Percentiles rank a stretch among this genome's conserved stretches.
Evolutionary conservation across 2,888 invertebrate species (phyloP).

Genomic region (Arrhopalites spinosus): DNA sequence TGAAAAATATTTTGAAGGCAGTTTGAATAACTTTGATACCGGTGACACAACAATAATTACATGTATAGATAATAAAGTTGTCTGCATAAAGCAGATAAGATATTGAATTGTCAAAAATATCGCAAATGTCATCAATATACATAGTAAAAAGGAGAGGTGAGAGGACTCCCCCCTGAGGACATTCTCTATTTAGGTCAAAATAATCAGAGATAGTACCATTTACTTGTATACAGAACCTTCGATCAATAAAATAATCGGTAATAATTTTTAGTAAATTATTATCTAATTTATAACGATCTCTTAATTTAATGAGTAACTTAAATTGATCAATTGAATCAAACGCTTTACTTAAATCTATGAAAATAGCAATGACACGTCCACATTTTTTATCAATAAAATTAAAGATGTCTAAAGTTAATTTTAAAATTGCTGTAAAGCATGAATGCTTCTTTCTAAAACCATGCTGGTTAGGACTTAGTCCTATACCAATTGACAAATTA

Average conservation of each 20-base stretch:
- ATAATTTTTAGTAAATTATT: slow-evolving; percentile 23
- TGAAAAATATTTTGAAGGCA: no score
- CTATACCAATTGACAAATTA: not conserved
- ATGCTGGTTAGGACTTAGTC: not conserved
- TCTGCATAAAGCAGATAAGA: slow-evolving; percentile 37
- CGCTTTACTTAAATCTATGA: slow-evolving; percentile 52
- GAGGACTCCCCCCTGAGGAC: slow-evolving; percentile 37
- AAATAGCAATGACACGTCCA: slow-evolving; percentile 3
- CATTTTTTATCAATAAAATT: not conserved
- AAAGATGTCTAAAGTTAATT: not conserved
- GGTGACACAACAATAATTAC: not conserved
- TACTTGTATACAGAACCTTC: slow-evolving; percentile 15
- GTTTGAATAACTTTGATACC: no score
- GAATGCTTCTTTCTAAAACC: not conserved
- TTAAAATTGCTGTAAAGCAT: slow-evolving; percentile 2
- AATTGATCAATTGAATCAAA: slow-evolving; percentile 53
- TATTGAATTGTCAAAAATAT: slow-evolving; percentile 1
- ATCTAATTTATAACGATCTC: slow-evolving; percentile 30
- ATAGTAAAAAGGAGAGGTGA: slow-evolving; percentile 37
- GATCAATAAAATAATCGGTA: slow-evolving; percentile 1
- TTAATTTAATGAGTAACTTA: slow-evolving; percentile 45
- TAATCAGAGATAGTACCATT: slow-evolving; percentile 4
- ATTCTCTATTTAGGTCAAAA: slow-evolving; percentile 23
- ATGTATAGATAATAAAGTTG: slow-evolving; percentile 32
- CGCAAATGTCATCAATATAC: slow-evolving; percentile 30